Evolutionary conservation across 2,888 invertebrate species (phyloP).

Genomic region (Pecten maximus): DNA sequence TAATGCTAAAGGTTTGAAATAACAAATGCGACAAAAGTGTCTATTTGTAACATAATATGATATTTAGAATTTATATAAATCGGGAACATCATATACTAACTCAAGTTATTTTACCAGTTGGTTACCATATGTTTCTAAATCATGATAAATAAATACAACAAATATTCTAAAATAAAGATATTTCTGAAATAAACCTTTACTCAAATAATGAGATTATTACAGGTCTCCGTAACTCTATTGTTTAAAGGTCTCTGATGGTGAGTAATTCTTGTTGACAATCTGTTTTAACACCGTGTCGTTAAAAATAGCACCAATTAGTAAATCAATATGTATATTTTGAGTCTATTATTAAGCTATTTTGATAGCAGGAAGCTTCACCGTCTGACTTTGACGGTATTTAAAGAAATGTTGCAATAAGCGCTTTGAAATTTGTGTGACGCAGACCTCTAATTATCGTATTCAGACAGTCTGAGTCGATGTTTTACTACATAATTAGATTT

Average conservation of each 20-base stretch:
- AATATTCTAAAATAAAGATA: too few species aligned
- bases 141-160: too few species aligned
- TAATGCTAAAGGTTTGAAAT: too few species aligned
- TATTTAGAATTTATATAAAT: too few species aligned
- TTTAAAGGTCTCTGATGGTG: background rate
- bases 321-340: background rate
- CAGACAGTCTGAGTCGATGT: conserved; percentile 23
- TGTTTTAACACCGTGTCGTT: background rate
- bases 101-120: too few species aligned
- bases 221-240: background rate
- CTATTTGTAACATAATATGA: too few species aligned
- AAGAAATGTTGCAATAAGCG: background rate
- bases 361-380: conserved; percentile 11
- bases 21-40: too few species aligned
- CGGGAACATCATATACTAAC: too few species aligned
- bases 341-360: conserved; percentile 18
- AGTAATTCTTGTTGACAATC: background rate
- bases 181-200: too few species aligned
- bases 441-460: background rate
- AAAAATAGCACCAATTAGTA: background rate
- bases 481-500: conserved; percentile 31
- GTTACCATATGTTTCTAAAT: too few species aligned
- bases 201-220: too few species aligned
- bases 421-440: conserved; percentile 8
- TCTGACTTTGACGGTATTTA: background rate